Evolutionary conservation across 2,888 invertebrate genomes (phyloP).

Genomic region (Leptothorax acervorum): DNA sequence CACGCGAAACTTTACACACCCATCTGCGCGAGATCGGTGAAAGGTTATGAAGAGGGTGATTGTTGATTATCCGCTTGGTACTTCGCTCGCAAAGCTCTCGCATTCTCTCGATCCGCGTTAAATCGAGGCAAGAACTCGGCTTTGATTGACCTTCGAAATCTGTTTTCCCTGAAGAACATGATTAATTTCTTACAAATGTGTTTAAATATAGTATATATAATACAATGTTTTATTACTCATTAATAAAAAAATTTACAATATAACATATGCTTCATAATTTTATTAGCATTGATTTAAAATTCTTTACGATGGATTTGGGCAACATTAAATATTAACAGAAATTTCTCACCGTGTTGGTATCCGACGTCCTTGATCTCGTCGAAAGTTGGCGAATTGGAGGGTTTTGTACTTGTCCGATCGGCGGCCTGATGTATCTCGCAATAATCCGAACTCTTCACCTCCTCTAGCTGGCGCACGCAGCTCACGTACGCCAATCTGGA

Average conservation of each 20-base stretch:
- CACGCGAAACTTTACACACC: constrained; percentile 92
- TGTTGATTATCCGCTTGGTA: constrained; percentile 83
- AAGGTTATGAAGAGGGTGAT: constrained; percentile 89
- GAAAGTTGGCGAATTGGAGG: constrained; percentile 97
- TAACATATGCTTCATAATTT: background rate
- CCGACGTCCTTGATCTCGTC: constrained; percentile 98
- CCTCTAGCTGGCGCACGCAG: constrained; percentile 98
- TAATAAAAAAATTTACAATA: background rate
- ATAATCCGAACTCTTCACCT: constrained; percentile 98
- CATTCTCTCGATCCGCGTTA: constrained; percentile 84
- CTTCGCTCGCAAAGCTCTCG: constrained; percentile 82
- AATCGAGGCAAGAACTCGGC: constrained; percentile 91
- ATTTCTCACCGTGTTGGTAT: constrained; percentile 92
- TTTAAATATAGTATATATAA: background rate
- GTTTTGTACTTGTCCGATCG: constrained; percentile 99
- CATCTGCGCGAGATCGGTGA: constrained; percentile 97
- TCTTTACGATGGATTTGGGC: background rate
- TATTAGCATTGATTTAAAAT: background rate
- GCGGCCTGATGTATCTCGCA: constrained; percentile 99
- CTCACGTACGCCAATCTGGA: constrained; percentile 99
- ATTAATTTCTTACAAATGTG: background rate
- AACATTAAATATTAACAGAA: background rate
- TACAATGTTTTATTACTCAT: background rate
- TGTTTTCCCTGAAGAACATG: constrained; percentile 84
- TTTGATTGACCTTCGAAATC: constrained; percentile 94